Base-by-base conservation (phyloP, 2,888 invertebrate genomes). In the Ichneumoninae sp. region DNA sequence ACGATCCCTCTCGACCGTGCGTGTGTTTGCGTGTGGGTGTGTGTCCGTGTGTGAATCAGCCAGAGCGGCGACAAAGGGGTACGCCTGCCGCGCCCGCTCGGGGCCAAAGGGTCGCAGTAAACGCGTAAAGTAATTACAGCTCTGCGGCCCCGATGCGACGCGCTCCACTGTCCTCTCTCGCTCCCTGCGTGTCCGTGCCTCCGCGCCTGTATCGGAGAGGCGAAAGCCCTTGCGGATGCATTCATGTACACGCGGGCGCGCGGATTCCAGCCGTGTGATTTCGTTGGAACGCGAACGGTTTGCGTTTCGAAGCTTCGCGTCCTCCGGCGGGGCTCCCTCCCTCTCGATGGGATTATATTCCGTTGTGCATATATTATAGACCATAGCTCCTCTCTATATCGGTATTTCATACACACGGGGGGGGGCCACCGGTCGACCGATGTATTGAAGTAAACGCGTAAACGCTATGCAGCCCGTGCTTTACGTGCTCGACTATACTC, bases 91-190 rank as follows among this genome's bases (percentile, higher is more conserved):
- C 57, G 66, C 66, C 76, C 76, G 66, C 52, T 66, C 84, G 86
- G 86, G 86, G 87, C 89, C 89, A 89, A 90, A 90, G 88, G 90
- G 85, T 86, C 82, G 86, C 86, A 70, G 90, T 90, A 89, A 91
- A 90, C 88, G 90, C 89, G 89, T 90, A 90, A 90, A 90, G 91
- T 90, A 91, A 91, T 91, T 91, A 91, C 88, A 85, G 89, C 86
- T 87, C 84, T 86, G 87, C 87, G 85, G 71, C 79, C 79, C 85
- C 83, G 82, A 83, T 83, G 76, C 80, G 77, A 86, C 82, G 89
- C 68, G 82, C 85, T 65, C 85, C 70, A 47, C 44, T 69, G 69
- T 50, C n/a, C 40, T n/a, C 19, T 40, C 74, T 50, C 16, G 66
- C 68, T 62, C 76, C 70, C 57, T 60, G 71, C 52, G 60, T 10